phyloP scores from a whole-genome alignment of 2,113 vertebrate species.

The Perognathus longimembris region DNA sequence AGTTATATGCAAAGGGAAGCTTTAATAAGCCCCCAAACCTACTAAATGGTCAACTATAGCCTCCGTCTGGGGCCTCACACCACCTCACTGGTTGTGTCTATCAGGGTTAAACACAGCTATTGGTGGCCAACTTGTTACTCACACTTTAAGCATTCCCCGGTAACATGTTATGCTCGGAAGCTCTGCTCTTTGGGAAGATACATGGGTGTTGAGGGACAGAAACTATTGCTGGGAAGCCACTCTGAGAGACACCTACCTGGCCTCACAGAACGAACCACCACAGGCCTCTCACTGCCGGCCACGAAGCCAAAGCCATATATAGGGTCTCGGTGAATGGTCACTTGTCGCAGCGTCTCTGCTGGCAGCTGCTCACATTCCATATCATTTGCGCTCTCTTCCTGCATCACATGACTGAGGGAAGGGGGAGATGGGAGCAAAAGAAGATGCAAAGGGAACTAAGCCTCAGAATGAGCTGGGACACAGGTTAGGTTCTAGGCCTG shows the following conservation, averaged over 20 bases:
- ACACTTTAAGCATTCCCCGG: slow-evolving; percentile 35
- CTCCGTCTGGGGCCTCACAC: neutral
- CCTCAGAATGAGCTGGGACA: slow-evolving; percentile 25
- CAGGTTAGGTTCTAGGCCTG: neutral
- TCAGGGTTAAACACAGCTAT: slow-evolving; percentile 23
- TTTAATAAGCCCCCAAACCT: slow-evolving; percentile 11
- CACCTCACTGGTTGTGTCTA: neutral
- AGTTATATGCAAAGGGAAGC: slow-evolving; percentile 26
- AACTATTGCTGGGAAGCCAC: slow-evolving; percentile 13
- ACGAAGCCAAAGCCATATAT: slow-evolving; percentile 96
- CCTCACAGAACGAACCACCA: slow-evolving; percentile 96
- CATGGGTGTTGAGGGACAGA: neutral
- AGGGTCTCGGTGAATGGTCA: slow-evolving; percentile 94
- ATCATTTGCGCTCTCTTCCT: slow-evolving; percentile 92
- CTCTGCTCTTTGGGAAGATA: slow-evolving; percentile 19
- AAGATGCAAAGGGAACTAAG: slow-evolving; percentile 75
- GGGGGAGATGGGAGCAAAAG: slow-evolving; percentile 74
- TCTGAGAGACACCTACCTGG: slow-evolving; percentile 89
- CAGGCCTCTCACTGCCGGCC: slow-evolving; percentile 95
- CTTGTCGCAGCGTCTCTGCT: slow-evolving; percentile 93
- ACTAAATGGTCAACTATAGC: neutral
- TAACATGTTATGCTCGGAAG: neutral
- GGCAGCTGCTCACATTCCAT: slow-evolving; percentile 97
- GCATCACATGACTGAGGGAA: slow-evolving; percentile 93
- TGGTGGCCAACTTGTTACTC: slow-evolving; percentile 9